Conservation (phyloP, 2,888 invertebrate species). For the Nesidiocoris tenuis region DNA sequence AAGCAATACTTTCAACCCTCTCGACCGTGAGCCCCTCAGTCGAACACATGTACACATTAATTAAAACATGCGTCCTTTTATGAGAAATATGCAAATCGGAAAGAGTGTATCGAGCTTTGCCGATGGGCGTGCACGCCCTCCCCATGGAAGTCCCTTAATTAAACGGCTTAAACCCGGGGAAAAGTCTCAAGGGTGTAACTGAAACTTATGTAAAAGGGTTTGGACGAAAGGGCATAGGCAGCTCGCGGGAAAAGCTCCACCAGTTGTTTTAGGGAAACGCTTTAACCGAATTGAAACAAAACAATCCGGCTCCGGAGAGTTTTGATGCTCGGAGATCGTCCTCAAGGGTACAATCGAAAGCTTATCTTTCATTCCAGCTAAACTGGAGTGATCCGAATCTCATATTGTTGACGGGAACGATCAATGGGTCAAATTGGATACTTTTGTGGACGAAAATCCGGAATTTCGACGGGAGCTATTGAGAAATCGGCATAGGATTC, state of each 20-base stretch:
- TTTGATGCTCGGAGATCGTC: not conserved
- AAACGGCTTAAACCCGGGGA: constrained; percentile 23
- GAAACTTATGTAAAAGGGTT: constrained; percentile 20
- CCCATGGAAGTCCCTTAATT: constrained; percentile 29
- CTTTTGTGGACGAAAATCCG: no score
- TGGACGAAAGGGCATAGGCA: not conserved
- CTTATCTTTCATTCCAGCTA: constrained; percentile 9
- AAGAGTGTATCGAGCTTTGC: constrained; percentile 29
- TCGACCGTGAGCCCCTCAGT: not conserved
- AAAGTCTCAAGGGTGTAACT: constrained; percentile 41
- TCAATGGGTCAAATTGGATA: not conserved
- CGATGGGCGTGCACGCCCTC: constrained; percentile 11
- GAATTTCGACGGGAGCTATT: no score
- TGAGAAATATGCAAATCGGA: constrained; percentile 43
- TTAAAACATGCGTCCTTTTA: constrained; percentile 39
- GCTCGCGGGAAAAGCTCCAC: constrained; percentile 1
- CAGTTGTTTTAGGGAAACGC: constrained; percentile 18
- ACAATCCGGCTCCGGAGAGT: constrained; percentile 18
- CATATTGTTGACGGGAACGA: not conserved
- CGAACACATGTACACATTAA: constrained; percentile 40
- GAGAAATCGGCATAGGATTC: no score
- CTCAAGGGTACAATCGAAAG: constrained; percentile 20
- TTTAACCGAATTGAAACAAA: constrained; percentile 38
- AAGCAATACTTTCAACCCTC: not conserved
- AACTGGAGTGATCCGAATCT: not conserved